phyloP scores from a whole-genome alignment of 2,113 vertebrate genomes.

The Alces alces region DNA sequence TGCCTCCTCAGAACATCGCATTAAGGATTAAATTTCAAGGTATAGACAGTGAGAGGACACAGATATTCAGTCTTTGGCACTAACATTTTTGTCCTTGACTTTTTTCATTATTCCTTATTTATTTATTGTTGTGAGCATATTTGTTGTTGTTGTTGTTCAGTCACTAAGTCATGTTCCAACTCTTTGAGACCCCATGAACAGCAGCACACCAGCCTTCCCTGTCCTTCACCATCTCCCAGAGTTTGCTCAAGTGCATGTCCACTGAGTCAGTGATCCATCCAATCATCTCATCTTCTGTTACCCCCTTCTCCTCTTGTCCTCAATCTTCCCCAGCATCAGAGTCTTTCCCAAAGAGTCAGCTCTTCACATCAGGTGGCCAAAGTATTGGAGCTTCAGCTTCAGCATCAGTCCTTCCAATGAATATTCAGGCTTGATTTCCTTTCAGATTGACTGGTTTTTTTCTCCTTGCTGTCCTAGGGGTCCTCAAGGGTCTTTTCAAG shows the following conservation, averaged over 20 bases:
- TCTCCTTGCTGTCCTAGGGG: not conserved
- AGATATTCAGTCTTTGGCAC: not conserved
- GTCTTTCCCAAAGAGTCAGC: not conserved
- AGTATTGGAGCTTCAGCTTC: not conserved
- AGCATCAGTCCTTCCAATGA: not conserved
- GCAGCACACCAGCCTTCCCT: not conserved
- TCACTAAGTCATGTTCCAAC: not conserved
- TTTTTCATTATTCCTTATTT: not conserved
- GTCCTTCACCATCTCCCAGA: not conserved
- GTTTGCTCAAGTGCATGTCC: not conserved
- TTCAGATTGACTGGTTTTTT: not conserved
- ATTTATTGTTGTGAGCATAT: not conserved
- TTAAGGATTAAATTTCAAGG: not conserved
- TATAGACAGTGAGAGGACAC: not conserved
- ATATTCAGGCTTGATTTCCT: not conserved
- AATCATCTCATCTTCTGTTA: not conserved
- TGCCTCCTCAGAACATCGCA: accelerated
- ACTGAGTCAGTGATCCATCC: not conserved
- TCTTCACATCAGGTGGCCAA: not conserved
- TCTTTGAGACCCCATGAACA: not conserved
- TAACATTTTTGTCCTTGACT: accelerated
- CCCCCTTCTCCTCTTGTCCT: not conserved
- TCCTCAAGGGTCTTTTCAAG: accelerated
- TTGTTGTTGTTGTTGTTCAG: not conserved
- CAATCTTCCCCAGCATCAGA: not conserved